Base-by-base conservation (phyloP, 2,113 vertebrate genomes). In the Callopanchax toddi region DNA sequence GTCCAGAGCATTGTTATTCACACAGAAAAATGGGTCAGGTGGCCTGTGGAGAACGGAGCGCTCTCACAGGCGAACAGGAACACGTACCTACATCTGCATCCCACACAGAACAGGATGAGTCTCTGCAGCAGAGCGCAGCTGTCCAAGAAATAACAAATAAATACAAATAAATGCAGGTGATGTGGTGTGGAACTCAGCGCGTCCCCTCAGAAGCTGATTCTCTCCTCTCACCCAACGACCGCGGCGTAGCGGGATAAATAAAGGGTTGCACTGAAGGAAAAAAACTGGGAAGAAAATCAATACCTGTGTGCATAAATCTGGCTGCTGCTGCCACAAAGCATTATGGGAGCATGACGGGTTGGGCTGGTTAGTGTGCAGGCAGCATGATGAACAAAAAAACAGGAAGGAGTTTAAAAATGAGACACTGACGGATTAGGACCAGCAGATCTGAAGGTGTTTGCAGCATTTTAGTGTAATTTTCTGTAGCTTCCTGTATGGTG, bases 251-350 rank as follows among this genome's bases (percentile, higher is more conserved):
- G 12, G 61, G 79, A 84, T 76, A 86, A 87, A 89, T 83, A 92
- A 91, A 90, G 87, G 89, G 93, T 92, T 85, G 77, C 59, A 51
- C 71, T 84, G 89, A 91, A 89, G 91, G 89, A 90, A 90, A 86
- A 40, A 52, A 23, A 90, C 69, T 71, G 36, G 71, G 86, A 87
- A 68, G 86, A 87, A 94, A 95, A 97, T 96, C 95, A 93, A 97
- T 96, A 94, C 87, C 89, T 92, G 92, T 94, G 89, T 94, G 93
- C 94, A 96, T 97, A 94, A 94, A 94, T 94, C 92, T 93, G 89
- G 89, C 82, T 86, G 84, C 76, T 68, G 90, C 92, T 91, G 89
- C 92, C 92, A 91, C 87, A 85, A 90, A 87, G 93, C 93, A 93
- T 93, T 91, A 90, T 86, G 92, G 94, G 91, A 91, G 90, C 83